A percentile compares a stretch with the other conserved stretches of the same genome.
Evolutionary conservation across 2,113 vertebrate species (phyloP).

Genomic region (Bettongia penicillata): DNA sequence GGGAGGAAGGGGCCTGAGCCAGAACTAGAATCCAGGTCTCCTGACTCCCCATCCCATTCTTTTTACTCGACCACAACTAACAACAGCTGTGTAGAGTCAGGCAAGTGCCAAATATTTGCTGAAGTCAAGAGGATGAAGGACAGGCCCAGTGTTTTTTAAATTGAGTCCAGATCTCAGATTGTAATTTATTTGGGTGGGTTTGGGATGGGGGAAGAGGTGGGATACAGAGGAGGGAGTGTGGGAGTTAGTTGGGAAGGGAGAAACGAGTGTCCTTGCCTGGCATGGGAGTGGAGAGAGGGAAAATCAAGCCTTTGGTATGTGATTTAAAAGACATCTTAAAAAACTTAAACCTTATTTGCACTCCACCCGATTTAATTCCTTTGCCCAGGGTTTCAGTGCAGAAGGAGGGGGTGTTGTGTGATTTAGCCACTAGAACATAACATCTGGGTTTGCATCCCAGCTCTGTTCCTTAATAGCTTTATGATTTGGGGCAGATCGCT

Average conservation of each 20-base stretch:
- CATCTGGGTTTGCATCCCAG: not conserved
- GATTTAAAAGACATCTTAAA: not conserved
- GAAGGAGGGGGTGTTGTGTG: not conserved
- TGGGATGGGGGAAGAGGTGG: not conserved
- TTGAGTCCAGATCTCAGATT: constrained; percentile 2
- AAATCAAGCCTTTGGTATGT: not conserved
- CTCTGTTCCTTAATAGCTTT: not conserved
- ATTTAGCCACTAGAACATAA: not conserved
- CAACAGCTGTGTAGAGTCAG: not conserved
- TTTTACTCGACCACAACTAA: not conserved
- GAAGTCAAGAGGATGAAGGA: not conserved
- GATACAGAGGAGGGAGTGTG: not conserved
- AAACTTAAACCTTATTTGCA: not conserved
- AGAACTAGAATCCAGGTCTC: not conserved
- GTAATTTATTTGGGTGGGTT: not conserved
- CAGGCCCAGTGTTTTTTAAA: not conserved
- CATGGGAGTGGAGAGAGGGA: not conserved
- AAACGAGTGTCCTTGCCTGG: not conserved
- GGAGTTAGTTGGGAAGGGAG: not conserved
- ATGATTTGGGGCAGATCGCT: not conserved
- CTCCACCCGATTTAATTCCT: not conserved
- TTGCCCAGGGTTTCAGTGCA: not conserved
- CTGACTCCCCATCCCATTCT: not conserved
- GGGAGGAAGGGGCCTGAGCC: not conserved
- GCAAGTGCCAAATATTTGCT: not conserved